A percentile compares a stretch with the other conserved stretches of the same genome.
These are phyloP conservation scores for Lepisosteus oculatus DNA, from an alignment of 2,113 vertebrate genomes.

Conservation along the genomic window DNA sequence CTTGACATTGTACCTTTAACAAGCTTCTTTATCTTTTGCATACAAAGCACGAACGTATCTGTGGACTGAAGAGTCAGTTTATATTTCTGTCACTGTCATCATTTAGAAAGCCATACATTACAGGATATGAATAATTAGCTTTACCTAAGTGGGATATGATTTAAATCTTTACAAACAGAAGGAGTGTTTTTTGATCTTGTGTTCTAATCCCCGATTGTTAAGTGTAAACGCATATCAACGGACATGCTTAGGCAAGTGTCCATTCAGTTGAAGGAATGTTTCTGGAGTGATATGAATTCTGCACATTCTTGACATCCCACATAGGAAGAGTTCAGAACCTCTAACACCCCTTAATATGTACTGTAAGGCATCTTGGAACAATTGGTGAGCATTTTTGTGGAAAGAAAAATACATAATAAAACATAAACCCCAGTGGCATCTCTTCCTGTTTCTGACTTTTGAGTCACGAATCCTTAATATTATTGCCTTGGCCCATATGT, in stretches of 20 bases:
- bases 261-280: constrained; percentile 46
- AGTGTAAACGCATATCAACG: constrained; percentile 47
- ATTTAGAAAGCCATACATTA: too few species aligned
- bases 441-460: too few species aligned
- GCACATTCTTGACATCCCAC: constrained; percentile 43
- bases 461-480: too few species aligned
- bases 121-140: neutral
- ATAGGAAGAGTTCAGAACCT: neutral
- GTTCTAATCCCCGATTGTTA: constrained; percentile 37
- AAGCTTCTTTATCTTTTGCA: too few species aligned
- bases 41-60: too few species aligned
- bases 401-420: neutral
- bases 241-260: constrained; percentile 63
- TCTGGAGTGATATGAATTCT: constrained; percentile 55
- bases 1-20: too few species aligned
- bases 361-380: neutral
- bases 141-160: constrained; percentile 37
- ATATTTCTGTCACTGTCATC: too few species aligned
- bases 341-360: neutral
- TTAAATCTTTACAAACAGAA: constrained; percentile 42
- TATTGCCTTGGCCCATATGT: too few species aligned
- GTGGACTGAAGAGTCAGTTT: too few species aligned
- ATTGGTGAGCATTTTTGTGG: constrained; percentile 1
- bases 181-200: constrained; percentile 44
- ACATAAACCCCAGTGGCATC: neutral